phyloP scores from a whole-genome alignment of 2,888 invertebrate genomes.

The Scaptomyza polygonia region DNA sequence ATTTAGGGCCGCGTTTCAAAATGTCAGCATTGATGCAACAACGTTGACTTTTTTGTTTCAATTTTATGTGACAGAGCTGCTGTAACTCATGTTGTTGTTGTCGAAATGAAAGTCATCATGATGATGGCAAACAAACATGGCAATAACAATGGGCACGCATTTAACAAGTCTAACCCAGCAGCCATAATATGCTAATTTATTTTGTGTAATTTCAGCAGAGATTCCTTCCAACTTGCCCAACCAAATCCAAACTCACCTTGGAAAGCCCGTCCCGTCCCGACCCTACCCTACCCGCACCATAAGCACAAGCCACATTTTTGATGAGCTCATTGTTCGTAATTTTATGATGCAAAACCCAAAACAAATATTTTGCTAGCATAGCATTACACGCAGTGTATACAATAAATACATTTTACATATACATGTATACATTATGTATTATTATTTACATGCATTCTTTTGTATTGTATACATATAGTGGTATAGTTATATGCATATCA shows the following conservation, averaged over 20 bases:
- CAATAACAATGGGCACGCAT: constrained; percentile 42
- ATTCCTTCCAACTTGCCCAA: constrained; percentile 65
- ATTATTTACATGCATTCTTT: background rate
- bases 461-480: constrained; percentile 2
- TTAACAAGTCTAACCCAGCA: constrained; percentile 28
- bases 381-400: constrained; percentile 42
- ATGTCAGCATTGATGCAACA: constrained; percentile 31
- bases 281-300: constrained; percentile 3
- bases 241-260: constrained; percentile 51
- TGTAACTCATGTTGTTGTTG: constrained; percentile 6
- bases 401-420: constrained; percentile 33
- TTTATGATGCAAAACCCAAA: constrained; percentile 48
- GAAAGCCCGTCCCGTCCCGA: background rate
- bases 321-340: constrained; percentile 70
- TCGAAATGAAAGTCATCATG: constrained; percentile 30
- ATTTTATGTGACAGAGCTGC: constrained; percentile 22
- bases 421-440: background rate
- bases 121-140: constrained; percentile 24
- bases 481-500: constrained; percentile 58
- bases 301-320: constrained; percentile 61
- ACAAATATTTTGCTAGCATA: constrained; percentile 69
- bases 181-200: constrained; percentile 69
- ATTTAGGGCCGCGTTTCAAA: constrained; percentile 52
- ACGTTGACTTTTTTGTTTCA: constrained; percentile 55
- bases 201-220: constrained; percentile 63